Base-by-base conservation (phyloP, 2,797 vertebrate species). In the Coilia nasus region DNA sequence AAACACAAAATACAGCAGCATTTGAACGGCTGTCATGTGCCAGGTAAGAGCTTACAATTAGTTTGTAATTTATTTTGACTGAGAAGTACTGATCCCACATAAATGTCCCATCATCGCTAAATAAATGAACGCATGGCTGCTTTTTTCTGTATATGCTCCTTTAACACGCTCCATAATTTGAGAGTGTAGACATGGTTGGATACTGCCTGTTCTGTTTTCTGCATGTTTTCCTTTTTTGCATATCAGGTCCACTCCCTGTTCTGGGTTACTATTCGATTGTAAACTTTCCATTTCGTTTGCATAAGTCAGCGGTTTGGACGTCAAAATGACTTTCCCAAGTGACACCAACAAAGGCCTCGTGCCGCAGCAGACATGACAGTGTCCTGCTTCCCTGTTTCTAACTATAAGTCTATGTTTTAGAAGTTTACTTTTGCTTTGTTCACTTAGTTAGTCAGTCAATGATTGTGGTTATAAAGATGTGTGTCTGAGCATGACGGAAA, bases 11-110 rank as follows among this genome's bases (percentile, higher is more conserved):
- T 0, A 86, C 88, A 0, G 83, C 96, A 1, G 90, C 94, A 83
- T 97, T 97, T 6, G 96, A 98, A n/a, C 94, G 97, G 0, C 95
- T 98, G 85, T 96, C 95, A 85, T 98, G 96, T 88, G 97, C 98
- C 92, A 98, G 96, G 98, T 99, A 92, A 78, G 46, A 78, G 4
- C 10, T 14, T 11, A 1, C n/a, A 15, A 57, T 64, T 25, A 17
- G 17, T 9, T 7, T 64, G 67, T 35, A 5, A 25, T 62, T 25
- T 62, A 41, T 2, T 41, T 41, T 62, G 60, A 62, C 60, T 60
- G 19, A 23, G n/a, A 62, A 25, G 25, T 62, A 25, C 56, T 62
- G 21, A 25, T 23, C 10, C 10, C 11, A 64, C 1, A 59, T 59
- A 59, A 64, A 54, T 21, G 57, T 3, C 62, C 12, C n/a, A 64